Evolutionary conservation across 1,140 invertebrate species (phyloP).

Genomic region (Conus betulinus): DNA sequence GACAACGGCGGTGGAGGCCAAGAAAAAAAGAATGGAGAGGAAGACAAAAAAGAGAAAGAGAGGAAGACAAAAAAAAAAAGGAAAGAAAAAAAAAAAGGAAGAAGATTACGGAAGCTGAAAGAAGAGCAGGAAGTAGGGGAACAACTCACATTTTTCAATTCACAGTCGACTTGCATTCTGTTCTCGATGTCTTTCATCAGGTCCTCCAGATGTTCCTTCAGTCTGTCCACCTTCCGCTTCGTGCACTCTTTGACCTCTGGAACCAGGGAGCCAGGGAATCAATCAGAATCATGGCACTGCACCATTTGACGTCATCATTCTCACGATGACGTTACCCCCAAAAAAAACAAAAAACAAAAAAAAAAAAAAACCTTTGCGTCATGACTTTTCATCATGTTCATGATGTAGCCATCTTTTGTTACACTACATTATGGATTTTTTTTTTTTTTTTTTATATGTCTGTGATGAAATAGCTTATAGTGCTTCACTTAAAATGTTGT

Average conservation of each 20-base stretch:
- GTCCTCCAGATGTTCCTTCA: constrained; percentile 10
- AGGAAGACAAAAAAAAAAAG: too few relatives aligned
- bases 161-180: neutral
- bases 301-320: neutral
- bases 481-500: too few relatives aligned
- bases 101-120: neutral
- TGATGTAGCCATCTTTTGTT: too few relatives aligned
- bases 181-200: neutral
- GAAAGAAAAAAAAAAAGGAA: too few relatives aligned
- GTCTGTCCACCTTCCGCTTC: constrained; percentile 18
- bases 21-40: too few relatives aligned
- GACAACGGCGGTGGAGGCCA: too few relatives aligned
- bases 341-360: neutral
- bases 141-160: neutral
- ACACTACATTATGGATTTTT: too few relatives aligned
- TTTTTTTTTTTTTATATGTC: too few relatives aligned
- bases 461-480: too few relatives aligned
- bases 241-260: neutral
- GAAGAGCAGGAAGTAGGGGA: neutral
- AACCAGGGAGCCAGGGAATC: neutral
- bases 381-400: too few relatives aligned
- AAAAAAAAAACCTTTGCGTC: too few relatives aligned
- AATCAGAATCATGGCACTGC: neutral
- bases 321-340: neutral
- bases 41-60: too few relatives aligned